Evolutionary conservation across 2,888 invertebrate genomes (phyloP).

Genomic region (Caenorhabditis sinica): DNA sequence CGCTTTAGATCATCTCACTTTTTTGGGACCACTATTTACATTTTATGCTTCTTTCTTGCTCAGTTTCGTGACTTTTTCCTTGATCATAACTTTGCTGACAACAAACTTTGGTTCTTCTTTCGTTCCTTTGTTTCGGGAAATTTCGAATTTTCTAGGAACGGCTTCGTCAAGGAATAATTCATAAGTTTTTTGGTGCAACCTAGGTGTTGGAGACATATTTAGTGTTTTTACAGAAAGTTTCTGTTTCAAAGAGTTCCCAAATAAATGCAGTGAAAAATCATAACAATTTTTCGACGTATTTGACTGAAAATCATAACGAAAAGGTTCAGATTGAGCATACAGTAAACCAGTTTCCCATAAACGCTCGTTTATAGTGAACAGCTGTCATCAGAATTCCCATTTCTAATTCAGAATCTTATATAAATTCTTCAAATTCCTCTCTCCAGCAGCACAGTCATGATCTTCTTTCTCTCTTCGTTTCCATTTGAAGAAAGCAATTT

Average conservation of each 20-base stretch:
- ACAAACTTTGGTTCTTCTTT: neutral
- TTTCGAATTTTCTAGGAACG: conserved; percentile 7
- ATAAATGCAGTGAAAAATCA: no score
- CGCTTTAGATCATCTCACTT: conserved; percentile 14
- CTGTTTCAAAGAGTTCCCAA: no score
- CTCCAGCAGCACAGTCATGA: conserved; percentile 4
- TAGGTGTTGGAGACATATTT: neutral
- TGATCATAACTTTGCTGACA: neutral
- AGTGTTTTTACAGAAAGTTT: no score
- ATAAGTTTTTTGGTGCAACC: neutral
- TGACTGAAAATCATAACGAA: no score
- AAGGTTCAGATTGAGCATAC: no score
- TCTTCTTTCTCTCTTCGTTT: conserved; percentile 3
- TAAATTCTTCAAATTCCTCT: conserved; percentile 20
- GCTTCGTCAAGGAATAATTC: neutral
- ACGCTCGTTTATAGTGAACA: neutral
- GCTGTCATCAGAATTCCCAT: neutral
- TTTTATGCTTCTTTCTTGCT: no score
- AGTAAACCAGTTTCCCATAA: neutral
- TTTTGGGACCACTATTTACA: conserved; percentile 23
- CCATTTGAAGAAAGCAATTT: conserved; percentile 34
- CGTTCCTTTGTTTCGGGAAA: neutral
- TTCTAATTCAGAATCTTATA: neutral
- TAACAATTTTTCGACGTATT: no score
- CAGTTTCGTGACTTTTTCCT: conserved; percentile 6